Base-by-base conservation (phyloP, 1,140 invertebrate genomes). In the Temnothorax nylanderi region DNA sequence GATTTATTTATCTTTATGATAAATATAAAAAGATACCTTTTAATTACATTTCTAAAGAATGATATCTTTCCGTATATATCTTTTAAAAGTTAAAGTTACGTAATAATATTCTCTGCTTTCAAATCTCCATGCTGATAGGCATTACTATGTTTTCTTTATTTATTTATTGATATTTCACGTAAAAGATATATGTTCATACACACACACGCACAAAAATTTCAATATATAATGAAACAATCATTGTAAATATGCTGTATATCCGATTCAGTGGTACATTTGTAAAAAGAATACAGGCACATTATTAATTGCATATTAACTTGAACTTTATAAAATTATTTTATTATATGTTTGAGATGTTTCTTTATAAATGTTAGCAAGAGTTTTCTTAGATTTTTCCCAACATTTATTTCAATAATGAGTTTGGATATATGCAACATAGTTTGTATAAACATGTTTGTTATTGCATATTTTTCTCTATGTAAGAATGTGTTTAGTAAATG, bases 181-280 rank as follows among this genome's bases (percentile, higher is more conserved):
- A 85, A 51, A 21, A 21, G 81, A 81, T 21, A 88, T 82, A 44
- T 90, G 58, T 86, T 87, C 21, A 6, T 74, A 90, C 86, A 72
- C 88, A 89, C 86, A 90, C 86, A 90, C 78, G 80, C 89, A 89
- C 89, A 90, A 89, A 89, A 87, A 64, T 62, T n/a, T 51, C 60
- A 18, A 56, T 49, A 56, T 49, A 32, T 56, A 56, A 18, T 56
- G 74, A 87, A 47, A 64, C 51, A 62, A 69, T 26, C 4, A 21
- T 49, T 71, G 11, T 32, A 49, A 56, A 71, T 21, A 16, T 47
- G 34, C 7, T 54, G 26, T 65, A 44, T 13, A 51, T 82, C 65
- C n/a, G n/a, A 41, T 72, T 56, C 16, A 49, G 1, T 82, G 21
- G 10, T 41, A 49, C 37, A 82, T 60, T 82, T 34, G 16, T 44